Percentiles rank a stretch among this genome's conserved stretches.
Conservation (phyloP, 2,888 invertebrate genomes). For the Hypolimnas misippus region DNA sequence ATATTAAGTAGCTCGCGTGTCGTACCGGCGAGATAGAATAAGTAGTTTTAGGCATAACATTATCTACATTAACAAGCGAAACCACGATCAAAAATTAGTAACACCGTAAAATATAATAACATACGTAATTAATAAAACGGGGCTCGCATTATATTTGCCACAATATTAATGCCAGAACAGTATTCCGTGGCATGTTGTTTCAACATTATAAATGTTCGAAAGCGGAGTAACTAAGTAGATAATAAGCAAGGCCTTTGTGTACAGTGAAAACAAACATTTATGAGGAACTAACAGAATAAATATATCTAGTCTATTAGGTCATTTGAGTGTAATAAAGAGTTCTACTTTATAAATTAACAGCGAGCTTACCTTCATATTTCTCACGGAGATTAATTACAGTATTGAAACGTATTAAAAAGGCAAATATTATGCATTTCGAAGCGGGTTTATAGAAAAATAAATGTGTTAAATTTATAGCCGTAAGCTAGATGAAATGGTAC, state of each 20-base stretch:
- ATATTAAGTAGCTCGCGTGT: too few species aligned
- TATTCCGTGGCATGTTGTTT: constrained; percentile 9
- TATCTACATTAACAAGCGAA: too few species aligned
- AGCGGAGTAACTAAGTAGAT: constrained; percentile 20
- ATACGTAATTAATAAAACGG: background rate
- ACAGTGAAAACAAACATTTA: constrained; percentile 16
- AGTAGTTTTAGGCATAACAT: too few species aligned
- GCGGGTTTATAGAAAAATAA: too few species aligned
- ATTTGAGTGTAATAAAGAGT: constrained; percentile 8
- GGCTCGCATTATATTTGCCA: background rate
- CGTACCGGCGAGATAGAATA: too few species aligned
- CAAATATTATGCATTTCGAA: too few species aligned
- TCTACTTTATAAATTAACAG: background rate
- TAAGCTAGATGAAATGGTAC: too few species aligned
- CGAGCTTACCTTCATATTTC: background rate
- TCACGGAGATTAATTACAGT: background rate
- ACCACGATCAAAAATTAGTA: too few species aligned
- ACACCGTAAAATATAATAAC: background rate
- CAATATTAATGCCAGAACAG: background rate
- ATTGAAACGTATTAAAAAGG: too few species aligned
- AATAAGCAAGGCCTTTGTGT: constrained; percentile 22
- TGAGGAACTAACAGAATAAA: constrained; percentile 1
- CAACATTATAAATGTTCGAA: constrained; percentile 20
- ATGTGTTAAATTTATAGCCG: too few species aligned
- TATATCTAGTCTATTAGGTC: constrained; percentile 10